phyloP scores from a whole-genome alignment of 2,888 invertebrate genomes.

The Piscicola geometra region DNA sequence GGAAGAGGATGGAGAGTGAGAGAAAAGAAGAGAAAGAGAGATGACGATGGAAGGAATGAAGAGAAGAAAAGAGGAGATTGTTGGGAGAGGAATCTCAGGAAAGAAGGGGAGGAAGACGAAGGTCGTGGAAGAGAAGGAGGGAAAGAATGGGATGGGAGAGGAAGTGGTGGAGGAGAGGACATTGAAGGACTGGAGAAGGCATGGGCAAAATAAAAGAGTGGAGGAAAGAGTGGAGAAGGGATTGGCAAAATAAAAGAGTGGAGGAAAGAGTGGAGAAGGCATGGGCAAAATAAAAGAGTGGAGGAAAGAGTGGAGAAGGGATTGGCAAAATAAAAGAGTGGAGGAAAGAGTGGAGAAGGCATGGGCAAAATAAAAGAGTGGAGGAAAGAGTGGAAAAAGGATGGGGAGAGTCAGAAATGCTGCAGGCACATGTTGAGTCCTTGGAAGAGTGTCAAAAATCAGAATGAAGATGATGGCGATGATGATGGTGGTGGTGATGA shows the following conservation, averaged over 20 bases:
- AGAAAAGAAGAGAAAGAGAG: neutral
- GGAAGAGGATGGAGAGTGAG: neutral
- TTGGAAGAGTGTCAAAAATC: neutral
- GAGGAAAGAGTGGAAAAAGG: constrained; percentile 9
- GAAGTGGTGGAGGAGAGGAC: too few relatives aligned
- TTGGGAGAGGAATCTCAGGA: neutral
- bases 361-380: constrained; percentile 6
- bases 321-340: too few relatives aligned
- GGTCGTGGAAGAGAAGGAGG: neutral
- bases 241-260: too few relatives aligned
- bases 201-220: too few relatives aligned
- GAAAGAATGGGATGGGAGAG: neutral
- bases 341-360: neutral
- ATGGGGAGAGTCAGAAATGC: neutral
- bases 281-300: too few relatives aligned
- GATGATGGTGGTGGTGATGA: neutral
- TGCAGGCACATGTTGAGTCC: neutral
- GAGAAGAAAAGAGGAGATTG: neutral
- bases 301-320: too few relatives aligned
- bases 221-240: too few relatives aligned
- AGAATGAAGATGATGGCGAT: neutral
- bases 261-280: too few relatives aligned
- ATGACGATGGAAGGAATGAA: neutral
- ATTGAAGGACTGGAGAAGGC: too few relatives aligned
- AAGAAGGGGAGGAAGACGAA: constrained; percentile 11